These are phyloP conservation scores for Matsumurasca onukii DNA, from an alignment of 1,140 invertebrate species.

Conservation along the genomic window DNA sequence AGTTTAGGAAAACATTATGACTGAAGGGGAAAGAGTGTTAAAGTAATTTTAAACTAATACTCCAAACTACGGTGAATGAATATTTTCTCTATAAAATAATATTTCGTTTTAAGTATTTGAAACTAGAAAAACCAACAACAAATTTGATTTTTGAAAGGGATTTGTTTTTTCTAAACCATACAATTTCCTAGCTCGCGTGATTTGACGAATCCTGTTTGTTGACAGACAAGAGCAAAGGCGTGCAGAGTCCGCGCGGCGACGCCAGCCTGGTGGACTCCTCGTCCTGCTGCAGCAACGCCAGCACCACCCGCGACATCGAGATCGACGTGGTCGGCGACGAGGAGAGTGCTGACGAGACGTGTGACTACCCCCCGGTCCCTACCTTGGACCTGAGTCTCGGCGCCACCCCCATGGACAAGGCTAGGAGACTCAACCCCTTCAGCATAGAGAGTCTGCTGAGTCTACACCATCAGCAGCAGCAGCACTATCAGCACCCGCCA, in stretches of 20 bases:
- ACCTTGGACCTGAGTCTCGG: slow-evolving; percentile 46
- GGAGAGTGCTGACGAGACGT: no score
- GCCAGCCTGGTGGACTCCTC: slow-evolving; percentile 36
- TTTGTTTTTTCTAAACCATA: no score
- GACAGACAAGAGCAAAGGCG: slow-evolving; percentile 30
- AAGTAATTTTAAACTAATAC: no score
- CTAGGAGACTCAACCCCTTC: slow-evolving; percentile 71
- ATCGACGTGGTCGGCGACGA: slow-evolving; percentile 69
- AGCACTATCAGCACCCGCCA: background rate
- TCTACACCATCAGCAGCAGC: background rate
- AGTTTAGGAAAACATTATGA: no score
- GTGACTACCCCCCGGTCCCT: slow-evolving; percentile 52
- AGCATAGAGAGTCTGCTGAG: slow-evolving; percentile 77
- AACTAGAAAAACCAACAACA: no score
- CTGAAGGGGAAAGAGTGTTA: no score
- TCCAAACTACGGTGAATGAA: no score
- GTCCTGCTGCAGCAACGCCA: slow-evolving; percentile 41
- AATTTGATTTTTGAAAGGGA: no score
- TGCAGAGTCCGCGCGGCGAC: slow-evolving; percentile 26
- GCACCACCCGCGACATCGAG: slow-evolving; percentile 59
- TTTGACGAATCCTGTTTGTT: slow-evolving; percentile 12
- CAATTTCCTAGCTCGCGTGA: no score
- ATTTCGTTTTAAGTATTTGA: no score
- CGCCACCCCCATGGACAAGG: slow-evolving; percentile 51
- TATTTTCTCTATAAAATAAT: no score